These are phyloP conservation scores for Cyprinodon tularosa DNA, from an alignment of 2,113 vertebrate genomes.

Conservation along the genomic window DNA sequence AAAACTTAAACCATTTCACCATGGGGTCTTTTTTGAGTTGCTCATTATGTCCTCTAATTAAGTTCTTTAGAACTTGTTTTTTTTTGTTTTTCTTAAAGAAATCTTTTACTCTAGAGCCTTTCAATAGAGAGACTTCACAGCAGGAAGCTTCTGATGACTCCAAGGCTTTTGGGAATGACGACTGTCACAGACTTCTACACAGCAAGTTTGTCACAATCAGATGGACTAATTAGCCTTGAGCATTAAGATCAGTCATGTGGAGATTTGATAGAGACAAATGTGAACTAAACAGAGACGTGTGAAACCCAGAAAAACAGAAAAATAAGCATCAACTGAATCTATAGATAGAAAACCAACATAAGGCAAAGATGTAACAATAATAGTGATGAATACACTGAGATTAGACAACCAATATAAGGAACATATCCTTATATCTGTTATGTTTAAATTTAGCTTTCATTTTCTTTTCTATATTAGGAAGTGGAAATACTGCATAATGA, in stretches of 20 bases:
- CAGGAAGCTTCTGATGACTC: slow-evolving; percentile 51
- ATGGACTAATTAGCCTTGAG: slow-evolving; percentile 74
- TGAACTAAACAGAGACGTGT: slow-evolving; percentile 10
- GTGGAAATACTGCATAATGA: neutral
- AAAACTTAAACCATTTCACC: too few species aligned
- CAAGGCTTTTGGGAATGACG: slow-evolving; percentile 51
- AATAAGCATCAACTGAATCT: slow-evolving; percentile 19
- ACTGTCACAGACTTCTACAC: slow-evolving; percentile 46
- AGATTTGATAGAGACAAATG: slow-evolving; percentile 19
- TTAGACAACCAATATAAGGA: too few species aligned
- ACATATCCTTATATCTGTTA: neutral
- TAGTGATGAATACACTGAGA: neutral
- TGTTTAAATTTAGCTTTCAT: neutral
- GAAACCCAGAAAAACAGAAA: slow-evolving; percentile 15
- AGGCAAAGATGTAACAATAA: neutral
- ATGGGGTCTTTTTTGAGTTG: neutral
- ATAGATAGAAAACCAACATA: neutral
- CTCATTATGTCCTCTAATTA: slow-evolving; percentile 29
- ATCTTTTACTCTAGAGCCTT: slow-evolving; percentile 43
- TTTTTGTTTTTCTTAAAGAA: slow-evolving; percentile 4
- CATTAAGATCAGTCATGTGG: slow-evolving; percentile 55
- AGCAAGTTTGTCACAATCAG: slow-evolving; percentile 70
- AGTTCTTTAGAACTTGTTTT: neutral
- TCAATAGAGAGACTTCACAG: slow-evolving; percentile 38
- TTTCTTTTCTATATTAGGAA: neutral